Conservation (phyloP, 1,140 invertebrate genomes). For the Panulirus ornatus region DNA sequence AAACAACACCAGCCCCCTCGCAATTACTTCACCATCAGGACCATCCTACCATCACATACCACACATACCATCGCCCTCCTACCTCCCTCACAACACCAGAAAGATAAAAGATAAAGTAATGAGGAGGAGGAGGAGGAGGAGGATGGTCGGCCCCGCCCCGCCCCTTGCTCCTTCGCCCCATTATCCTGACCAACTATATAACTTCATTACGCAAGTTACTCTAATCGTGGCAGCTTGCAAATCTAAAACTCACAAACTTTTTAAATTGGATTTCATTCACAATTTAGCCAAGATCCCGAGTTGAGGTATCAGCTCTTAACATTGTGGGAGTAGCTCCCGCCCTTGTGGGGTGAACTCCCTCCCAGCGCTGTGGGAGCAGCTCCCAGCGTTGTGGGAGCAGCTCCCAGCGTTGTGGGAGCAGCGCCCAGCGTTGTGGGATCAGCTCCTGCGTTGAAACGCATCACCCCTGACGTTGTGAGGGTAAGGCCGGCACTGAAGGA, state of each 20-base stretch:
- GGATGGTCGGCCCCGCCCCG: not conserved
- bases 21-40: too few relatives aligned
- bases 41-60: too few relatives aligned
- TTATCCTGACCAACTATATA: conserved; percentile 34
- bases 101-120: not conserved
- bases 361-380: not conserved
- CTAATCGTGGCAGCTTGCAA: conserved; percentile 66
- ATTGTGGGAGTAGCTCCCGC: not conserved
- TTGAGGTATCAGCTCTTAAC: too few relatives aligned
- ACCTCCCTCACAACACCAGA: too few relatives aligned
- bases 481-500: too few relatives aligned
- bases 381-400: not conserved
- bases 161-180: not conserved
- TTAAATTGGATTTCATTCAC: conserved; percentile 68
- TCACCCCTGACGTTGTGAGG: too few relatives aligned
- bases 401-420: too few relatives aligned
- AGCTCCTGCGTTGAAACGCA: too few relatives aligned
- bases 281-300: conserved; percentile 48
- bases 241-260: conserved; percentile 70
- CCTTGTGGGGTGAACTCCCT: not conserved
- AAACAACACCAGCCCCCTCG: too few relatives aligned
- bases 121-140: not conserved
- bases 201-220: conserved; percentile 69
- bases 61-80: too few relatives aligned
- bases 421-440: too few relatives aligned